Conservation (phyloP, 2,888 invertebrate genomes). For the Acleris cristana region DNA sequence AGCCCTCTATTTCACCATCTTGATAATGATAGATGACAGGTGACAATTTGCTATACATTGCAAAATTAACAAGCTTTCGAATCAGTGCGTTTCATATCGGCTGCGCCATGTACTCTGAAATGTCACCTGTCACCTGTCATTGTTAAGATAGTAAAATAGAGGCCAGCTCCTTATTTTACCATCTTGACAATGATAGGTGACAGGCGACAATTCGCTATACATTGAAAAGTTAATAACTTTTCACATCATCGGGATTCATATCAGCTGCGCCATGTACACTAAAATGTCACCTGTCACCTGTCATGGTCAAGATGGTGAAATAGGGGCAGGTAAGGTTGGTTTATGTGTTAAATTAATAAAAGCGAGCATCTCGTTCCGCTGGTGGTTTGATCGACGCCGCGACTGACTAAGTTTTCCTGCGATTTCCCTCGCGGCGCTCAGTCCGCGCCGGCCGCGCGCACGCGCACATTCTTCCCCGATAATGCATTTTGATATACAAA, state of each 20-base stretch:
- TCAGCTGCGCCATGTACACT: too few relatives aligned
- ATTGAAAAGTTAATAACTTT: too few relatives aligned
- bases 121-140: too few relatives aligned
- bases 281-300: too few relatives aligned
- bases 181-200: not conserved
- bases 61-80: too few relatives aligned
- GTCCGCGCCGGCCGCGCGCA: conserved; percentile 62
- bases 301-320: too few relatives aligned
- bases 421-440: conserved; percentile 71
- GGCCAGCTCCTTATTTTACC: not conserved
- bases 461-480: conserved; percentile 58
- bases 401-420: conserved; percentile 64
- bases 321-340: not conserved
- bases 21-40: not conserved
- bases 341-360: conserved; percentile 26
- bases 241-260: too few relatives aligned
- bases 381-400: conserved; percentile 57
- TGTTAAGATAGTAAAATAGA: too few relatives aligned
- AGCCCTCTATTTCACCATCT: not conserved
- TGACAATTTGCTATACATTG: too few relatives aligned
- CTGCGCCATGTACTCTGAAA: too few relatives aligned
- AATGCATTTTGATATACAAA: conserved; percentile 80
- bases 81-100: too few relatives aligned
- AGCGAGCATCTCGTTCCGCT: conserved; percentile 61
- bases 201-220: too few relatives aligned